Evolutionary conservation across 1,140 invertebrate genomes (phyloP).

Genomic region (Ladona fulva): DNA sequence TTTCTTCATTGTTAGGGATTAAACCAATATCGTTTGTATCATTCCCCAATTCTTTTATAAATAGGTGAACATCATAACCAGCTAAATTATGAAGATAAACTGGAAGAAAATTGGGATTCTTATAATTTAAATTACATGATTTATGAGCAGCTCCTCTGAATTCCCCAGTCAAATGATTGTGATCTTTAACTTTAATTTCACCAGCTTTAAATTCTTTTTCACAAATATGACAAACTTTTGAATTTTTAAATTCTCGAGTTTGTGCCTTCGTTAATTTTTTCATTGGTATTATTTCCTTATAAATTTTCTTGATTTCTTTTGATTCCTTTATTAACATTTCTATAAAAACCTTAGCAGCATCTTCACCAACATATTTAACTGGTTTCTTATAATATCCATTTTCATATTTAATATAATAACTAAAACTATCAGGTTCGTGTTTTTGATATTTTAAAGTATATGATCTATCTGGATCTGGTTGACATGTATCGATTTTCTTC

Average conservation of each 20-base stretch:
- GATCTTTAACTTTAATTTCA: constrained; percentile 26
- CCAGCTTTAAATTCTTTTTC: not conserved
- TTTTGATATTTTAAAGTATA: no score
- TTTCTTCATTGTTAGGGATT: constrained; percentile 36
- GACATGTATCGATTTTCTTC: no score
- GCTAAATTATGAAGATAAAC: constrained; percentile 36
- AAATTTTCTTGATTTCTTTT: constrained; percentile 22
- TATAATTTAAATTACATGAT: constrained; percentile 30
- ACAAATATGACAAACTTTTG: constrained; percentile 21
- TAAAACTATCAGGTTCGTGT: no score
- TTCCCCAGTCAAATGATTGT: constrained; percentile 28
- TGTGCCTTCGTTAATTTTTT: constrained; percentile 23
- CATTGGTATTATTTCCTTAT: constrained; percentile 23
- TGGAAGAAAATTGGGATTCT: constrained; percentile 28
- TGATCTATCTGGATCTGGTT: no score
- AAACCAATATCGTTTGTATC: constrained; percentile 29
- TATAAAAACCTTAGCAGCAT: constrained; percentile 28
- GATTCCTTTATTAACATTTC: constrained; percentile 21
- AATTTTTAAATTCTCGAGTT: constrained; percentile 11
- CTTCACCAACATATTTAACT: constrained; percentile 24
- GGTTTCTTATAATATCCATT: no score
- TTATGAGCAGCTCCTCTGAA: constrained; percentile 29
- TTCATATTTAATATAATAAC: no score
- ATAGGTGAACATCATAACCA: constrained; percentile 33
- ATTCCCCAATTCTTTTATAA: constrained; percentile 29